Base-by-base conservation (phyloP, 1,140 invertebrate species). In the Parasteatoda tepidariorum region DNA sequence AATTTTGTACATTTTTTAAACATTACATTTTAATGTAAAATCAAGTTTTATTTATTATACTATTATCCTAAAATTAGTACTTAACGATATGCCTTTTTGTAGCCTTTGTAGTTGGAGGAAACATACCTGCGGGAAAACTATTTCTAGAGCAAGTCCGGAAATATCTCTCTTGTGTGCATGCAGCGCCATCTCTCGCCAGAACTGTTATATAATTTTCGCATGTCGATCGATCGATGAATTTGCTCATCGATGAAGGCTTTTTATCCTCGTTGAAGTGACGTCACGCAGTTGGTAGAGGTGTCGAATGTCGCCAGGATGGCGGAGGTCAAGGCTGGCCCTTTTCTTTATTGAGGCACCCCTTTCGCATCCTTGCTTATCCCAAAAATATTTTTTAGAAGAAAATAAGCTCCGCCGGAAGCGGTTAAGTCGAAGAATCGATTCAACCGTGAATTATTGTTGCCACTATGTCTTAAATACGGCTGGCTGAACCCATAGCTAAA, bases 201-300 rank as follows among this genome's bases (percentile, higher is more conserved):
- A 31, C 28, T 18, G 28, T 11, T 48, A 79, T 24, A 33, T 61
- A 82, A 70, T 61, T 82, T 70, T 18, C 62, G 33, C 55, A 61
- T 31, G n/a, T 62, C 18, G 48, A 82, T 82, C 78, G 78, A 82
- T 82, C 78, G 67, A 71, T 82, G 67, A 59, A 82, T 82, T 82
- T 62, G 78, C 38, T 71, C 78, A 82, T 82, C 78, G 78, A 82
- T 82, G 78, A 82, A 48, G 62, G 78, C 66, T 82, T 82, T 82
- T 82, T 13, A 70, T 82, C 78, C 78, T 28, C 30, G 7, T 61
- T 33, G 34, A 48, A 66, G 55, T 82, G 78, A 82, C 78, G 78
- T 82, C 78, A 82, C 24, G 30, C 24, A 24, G 75, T 79, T 67
- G 78, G 78, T 82, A 82, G 78, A 82, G 78, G 78, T 82, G 78